Evolutionary conservation across 1,140 invertebrate species (phyloP).

Genomic region (Macrobrachium rosenbergii): DNA sequence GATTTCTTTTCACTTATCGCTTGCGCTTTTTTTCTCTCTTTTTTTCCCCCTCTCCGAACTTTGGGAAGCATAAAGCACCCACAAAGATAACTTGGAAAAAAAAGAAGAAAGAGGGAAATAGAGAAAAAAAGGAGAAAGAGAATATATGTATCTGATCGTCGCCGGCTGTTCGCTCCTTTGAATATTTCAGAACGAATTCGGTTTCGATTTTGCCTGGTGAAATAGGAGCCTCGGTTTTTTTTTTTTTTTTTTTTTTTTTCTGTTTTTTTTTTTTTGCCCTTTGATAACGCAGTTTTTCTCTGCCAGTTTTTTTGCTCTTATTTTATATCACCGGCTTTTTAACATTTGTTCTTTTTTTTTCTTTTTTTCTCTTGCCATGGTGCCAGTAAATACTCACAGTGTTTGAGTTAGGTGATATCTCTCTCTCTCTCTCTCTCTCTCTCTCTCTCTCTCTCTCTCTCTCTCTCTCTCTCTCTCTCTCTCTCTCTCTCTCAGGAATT

Average conservation of each 20-base stretch:
- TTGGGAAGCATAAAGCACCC: too few species aligned
- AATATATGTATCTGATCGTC: neutral
- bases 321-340: neutral
- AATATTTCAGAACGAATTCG: too few species aligned
- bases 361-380: neutral
- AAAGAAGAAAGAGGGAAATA: neutral
- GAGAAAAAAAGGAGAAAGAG: neutral
- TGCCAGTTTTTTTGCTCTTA: neutral
- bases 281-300: neutral
- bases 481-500: neutral
- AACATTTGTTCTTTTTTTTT: neutral
- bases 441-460: constrained; percentile 23
- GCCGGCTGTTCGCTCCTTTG: too few species aligned
- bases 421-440: constrained; percentile 29
- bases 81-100: neutral
- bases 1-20: neutral
- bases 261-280: neutral
- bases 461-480: constrained; percentile 26
- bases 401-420: too few species aligned
- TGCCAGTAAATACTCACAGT: too few species aligned
- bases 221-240: neutral
- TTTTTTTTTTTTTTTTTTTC: neutral
- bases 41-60: neutral
- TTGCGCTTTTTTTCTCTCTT: neutral
- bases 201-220: neutral